Base-by-base conservation (phyloP, 1,140 invertebrate genomes). In the Caenorhabditis tropicalis region DNA sequence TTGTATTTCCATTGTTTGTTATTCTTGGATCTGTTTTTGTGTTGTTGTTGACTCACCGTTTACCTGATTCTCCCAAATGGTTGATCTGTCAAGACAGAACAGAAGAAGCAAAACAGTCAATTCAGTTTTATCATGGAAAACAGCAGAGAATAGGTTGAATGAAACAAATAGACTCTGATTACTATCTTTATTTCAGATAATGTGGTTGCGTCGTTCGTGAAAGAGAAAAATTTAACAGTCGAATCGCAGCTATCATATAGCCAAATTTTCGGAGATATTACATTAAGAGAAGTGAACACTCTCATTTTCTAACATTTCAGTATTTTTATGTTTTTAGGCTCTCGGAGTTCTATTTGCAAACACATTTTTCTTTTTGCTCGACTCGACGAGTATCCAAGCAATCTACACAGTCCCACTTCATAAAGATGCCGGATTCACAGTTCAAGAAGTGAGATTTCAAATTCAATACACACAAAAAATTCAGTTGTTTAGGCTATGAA, bases 1-100 rank as follows among this genome's bases (percentile, higher is more conserved):
- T 43, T 74, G 36, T 74, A 21, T 74, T 74, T 15, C 65, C 65
- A 19, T 6, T n/a, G 19, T n/a, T 7, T 51, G 49, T 4, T 21
- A 51, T 2, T 51, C 2, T 7, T 51, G 21, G 49, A 21, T 51
- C n/a, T n/a, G n/a, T n/a, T 10, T 15, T 74, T 9, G 29, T n/a
- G 1, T 33, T 36, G 24, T 36, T 74, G 36, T 21, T 21, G n/a
- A 24, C 10, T 2, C 7, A 7, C 6, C 36, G 36, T 10, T 27
- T 74, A 6, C 65, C 65, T 12, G 65, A 74, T 9, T 74, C 65
- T 21, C 65, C 65, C 16, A 74, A 74, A 43, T 74, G 33, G 33
- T 21, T 74, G 4, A n/a, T 74, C 6, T 19, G n/a, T 2, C 65
- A 74, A 46, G 43, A 74, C n/a, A 74, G 36, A 74, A n/a, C 43